These are phyloP conservation scores for Lordiphosa clarofinis DNA, from an alignment of 1,140 invertebrate species.

Conservation along the genomic window DNA sequence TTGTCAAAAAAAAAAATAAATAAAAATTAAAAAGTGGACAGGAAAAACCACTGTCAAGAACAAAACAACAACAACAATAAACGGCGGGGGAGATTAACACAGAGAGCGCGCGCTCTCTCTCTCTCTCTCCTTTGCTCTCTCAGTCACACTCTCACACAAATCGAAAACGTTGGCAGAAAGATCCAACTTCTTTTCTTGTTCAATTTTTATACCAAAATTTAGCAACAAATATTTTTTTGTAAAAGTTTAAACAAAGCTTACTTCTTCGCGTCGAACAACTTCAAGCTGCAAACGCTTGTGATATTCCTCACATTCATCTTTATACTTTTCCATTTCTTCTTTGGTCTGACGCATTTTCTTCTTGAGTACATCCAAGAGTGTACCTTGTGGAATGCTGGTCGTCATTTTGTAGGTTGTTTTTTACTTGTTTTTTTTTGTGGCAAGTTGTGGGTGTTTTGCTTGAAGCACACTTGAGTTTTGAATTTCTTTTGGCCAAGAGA, in stretches of 20 bases:
- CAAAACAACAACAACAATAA: constrained; percentile 31
- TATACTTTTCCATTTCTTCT: constrained; percentile 98
- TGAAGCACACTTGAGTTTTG: constrained; percentile 50
- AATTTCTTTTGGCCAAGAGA: constrained; percentile 31
- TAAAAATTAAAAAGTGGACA: constrained; percentile 37
- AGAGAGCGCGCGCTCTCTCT: constrained; percentile 17
- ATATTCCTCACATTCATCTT: constrained; percentile 96
- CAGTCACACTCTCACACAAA: constrained; percentile 29
- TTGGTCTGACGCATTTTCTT: constrained; percentile 99
- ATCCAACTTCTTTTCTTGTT: too few relatives aligned
- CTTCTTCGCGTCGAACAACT: constrained; percentile 95
- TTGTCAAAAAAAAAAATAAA: neutral
- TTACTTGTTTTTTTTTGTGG: constrained; percentile 59
- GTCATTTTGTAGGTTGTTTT: constrained; percentile 85
- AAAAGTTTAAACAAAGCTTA: constrained; percentile 82
- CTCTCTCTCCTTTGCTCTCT: too few relatives aligned
- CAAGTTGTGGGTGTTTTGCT: constrained; percentile 56
- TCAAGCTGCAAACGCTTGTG: constrained; percentile 94
- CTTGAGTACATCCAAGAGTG: constrained; percentile 96
- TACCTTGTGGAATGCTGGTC: constrained; percentile 91
- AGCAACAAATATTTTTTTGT: constrained; percentile 13
- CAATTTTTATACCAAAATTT: constrained; percentile 22
- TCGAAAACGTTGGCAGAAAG: constrained; percentile 9
- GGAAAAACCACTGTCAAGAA: constrained; percentile 36
- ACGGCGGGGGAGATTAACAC: constrained; percentile 25